Percentiles rank a stretch among this genome's conserved stretches.
These are phyloP conservation scores for Paragorgia papillata DNA, from an alignment of 92 coral and sea anemone species.

Conservation along the genomic window DNA sequence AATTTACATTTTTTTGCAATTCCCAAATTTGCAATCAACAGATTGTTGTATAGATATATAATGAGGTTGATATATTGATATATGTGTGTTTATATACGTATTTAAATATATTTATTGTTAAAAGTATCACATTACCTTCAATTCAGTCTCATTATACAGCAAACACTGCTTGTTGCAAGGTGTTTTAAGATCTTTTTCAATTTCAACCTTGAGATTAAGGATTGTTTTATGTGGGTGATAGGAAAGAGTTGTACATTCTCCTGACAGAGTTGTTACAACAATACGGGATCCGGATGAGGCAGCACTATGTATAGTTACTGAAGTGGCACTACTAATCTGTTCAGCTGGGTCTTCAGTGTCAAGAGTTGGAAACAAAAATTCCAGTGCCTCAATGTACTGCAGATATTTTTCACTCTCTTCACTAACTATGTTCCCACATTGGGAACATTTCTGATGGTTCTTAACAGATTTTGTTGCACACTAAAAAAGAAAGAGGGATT, in stretches of 20 bases:
- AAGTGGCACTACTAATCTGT: too few species aligned
- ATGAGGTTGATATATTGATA: too few species aligned
- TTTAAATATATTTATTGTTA: too few species aligned
- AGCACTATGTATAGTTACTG: background rate
- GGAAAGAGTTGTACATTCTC: background rate
- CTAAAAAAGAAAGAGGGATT: too few species aligned
- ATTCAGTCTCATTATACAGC: background rate
- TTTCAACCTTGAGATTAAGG: background rate
- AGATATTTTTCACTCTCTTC: slow-evolving; percentile 28
- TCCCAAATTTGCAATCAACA: too few species aligned
- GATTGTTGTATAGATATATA: too few species aligned
- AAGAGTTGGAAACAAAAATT: slow-evolving; percentile 20
- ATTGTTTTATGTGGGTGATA: background rate
- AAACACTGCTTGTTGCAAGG: background rate
- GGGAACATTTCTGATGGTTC: slow-evolving; percentile 20
- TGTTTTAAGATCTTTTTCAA: background rate
- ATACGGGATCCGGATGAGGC: too few species aligned
- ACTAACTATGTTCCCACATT: slow-evolving; percentile 9
- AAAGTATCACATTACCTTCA: too few species aligned
- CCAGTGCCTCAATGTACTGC: slow-evolving; percentile 27
- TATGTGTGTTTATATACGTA: too few species aligned
- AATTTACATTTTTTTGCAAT: too few species aligned
- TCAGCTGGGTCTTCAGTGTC: background rate
- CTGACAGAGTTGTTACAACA: slow-evolving; percentile 4
- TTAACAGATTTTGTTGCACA: slow-evolving; percentile 25